Evolutionary conservation across 2,888 invertebrate species (phyloP), one percentile per base, ranked within the genome.

Genomic region (Balanococcus diminutus): DNA sequence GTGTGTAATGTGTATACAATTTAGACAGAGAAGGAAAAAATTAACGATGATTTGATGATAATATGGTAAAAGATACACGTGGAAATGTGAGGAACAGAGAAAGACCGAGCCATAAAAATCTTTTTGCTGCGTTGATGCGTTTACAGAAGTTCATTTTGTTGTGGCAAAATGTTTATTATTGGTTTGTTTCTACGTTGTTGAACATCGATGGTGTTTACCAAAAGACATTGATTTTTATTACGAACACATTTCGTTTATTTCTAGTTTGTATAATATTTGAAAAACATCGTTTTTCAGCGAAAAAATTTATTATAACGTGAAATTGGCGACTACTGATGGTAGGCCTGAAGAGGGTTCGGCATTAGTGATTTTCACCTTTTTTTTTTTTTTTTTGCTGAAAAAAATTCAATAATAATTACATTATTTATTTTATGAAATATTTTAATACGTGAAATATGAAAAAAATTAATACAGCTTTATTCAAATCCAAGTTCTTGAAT

Each of bases 91-190:
- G 36, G 36, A 36, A 14, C 25, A 25, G 25, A 61, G 1, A 3
- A 61, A 14, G 9, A 6, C 25, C 22, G 6, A 22, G 72, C 32
- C 11, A 72, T 72, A 72, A 72, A 72, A 72, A 72, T 72, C 72
- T 72, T 67, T 67, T 67, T 72, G 3, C 28, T 72, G 25, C 72
- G n/a, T 72, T 31, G n/a, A 72, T 31, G 32, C 72, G 72, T 72
- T 72, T 72, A n/a, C n/a, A 72, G n/a, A 72, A 72, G 32, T 72
- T 32, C 72, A 72, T 31, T 32, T 31, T 32, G 72, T 31, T 32
- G 72, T 72, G 61, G 31, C 72, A 72, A 72, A 72, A 32, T 72
- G 72, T 72, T 72, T 72, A 72, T 72, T 72, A 72, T 32, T 32
- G 32, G 72, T 72, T 72, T 72, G 72, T 72, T 72, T 72, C 72